Percentiles rank a stretch among this genome's conserved stretches.
phyloP scores from a whole-genome alignment of 2,888 invertebrate species.

The Lycaena phlaeas region DNA sequence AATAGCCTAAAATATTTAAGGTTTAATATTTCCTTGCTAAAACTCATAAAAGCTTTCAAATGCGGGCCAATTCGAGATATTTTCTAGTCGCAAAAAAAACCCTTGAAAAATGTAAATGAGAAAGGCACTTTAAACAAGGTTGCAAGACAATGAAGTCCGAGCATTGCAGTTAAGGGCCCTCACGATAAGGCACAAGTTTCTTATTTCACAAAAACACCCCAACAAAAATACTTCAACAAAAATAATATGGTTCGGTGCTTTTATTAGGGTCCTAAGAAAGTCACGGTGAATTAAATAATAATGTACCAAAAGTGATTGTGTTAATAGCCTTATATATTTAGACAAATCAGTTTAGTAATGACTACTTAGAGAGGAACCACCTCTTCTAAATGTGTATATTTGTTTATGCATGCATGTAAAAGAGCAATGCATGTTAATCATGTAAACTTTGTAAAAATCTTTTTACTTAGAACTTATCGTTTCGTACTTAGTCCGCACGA shows the following conservation, averaged over 20 bases:
- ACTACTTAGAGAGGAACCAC: too few relatives aligned
- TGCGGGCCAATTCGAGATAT: background rate
- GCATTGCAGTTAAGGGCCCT: conserved; percentile 21
- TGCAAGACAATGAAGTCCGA: conserved; percentile 27
- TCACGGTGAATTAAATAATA: conserved; percentile 2
- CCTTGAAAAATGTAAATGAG: conserved; percentile 18
- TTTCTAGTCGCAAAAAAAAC: background rate
- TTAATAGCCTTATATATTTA: too few relatives aligned
- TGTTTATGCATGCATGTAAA: too few relatives aligned
- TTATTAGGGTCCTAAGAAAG: conserved; percentile 4
- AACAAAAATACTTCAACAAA: conserved; percentile 9
- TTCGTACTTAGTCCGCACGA: too few relatives aligned
- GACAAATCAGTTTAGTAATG: too few relatives aligned
- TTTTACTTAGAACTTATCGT: too few relatives aligned
- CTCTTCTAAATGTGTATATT: too few relatives aligned
- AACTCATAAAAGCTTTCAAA: too few relatives aligned
- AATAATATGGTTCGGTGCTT: conserved; percentile 1
- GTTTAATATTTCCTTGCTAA: too few relatives aligned
- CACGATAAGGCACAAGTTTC: conserved; percentile 14
- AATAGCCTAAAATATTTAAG: too few relatives aligned
- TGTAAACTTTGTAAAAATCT: too few relatives aligned
- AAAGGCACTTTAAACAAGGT: conserved; percentile 22
- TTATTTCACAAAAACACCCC: conserved; percentile 16
- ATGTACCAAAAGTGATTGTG: background rate
- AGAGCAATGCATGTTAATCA: too few relatives aligned